Base-by-base conservation (phyloP, 1,140 invertebrate genomes). In the Lanistes nyassanus region DNA sequence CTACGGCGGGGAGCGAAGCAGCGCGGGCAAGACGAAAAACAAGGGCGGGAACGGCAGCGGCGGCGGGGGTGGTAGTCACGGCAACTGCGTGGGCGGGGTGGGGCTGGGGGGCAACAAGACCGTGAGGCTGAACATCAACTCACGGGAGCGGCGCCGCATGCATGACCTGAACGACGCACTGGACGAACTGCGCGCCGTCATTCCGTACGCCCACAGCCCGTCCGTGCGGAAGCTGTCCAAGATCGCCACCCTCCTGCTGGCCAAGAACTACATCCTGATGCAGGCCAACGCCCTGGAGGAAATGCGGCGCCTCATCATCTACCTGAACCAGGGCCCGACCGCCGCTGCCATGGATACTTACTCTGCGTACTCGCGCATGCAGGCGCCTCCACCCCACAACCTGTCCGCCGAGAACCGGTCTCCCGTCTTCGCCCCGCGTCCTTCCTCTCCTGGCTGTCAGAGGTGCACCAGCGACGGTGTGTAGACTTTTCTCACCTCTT, bases 181-280 rank as follows among this genome's bases (percentile, higher is more conserved):
- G 42, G 88, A 90, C 71, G 87, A 86, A 65, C 80, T 90, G 31
- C 78, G 89, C 36, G 81, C 83, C 9, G 89, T 90, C 34, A 90
- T 90, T 60, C 89, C 89, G 13, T 90, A 90, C 73, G 97, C 97
- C 4, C 97, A 98, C 87, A 98, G 97, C 53, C 97, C 97, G 0
- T 98, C 97, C 4, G 98, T 99, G 19, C 91, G 98, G 56, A 99
- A 99, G 89, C 90, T 99, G 23, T 98, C 96, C 36, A 99, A 99
- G 91, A 99, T 99, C 80, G 98, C 98, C 26, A 99, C 98, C 0
- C 91, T 99, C 3, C 90, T 99, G 0, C 90, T 99, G 69, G 98
- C 98, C 67, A 99, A 99, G 89, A 99, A 99, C 90, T 99, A 98
- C 89, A 99, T 99, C 84, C 92, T 99, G n/a, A 99, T 99, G 97